Evolutionary conservation across 2,113 vertebrate genomes (phyloP), one percentile per base, ranked within the genome.

Genomic region (Pteropus alecto): DNA sequence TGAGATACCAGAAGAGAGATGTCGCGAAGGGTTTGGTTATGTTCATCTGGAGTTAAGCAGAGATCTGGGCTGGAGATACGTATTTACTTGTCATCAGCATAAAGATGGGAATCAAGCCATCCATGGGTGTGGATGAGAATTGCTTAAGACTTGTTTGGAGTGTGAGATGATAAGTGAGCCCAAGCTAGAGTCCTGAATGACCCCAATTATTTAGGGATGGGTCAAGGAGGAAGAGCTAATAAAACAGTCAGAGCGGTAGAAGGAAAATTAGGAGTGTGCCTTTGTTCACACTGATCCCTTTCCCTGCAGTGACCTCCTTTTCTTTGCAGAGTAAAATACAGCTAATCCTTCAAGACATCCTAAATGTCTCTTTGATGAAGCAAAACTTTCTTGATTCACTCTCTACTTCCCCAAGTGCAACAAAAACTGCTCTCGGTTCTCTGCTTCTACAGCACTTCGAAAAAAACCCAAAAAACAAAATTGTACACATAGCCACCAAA

Each of bases 21-120:
- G 90, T 81, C 13, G 2, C 2, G 5, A 70, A 96, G 82, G 41
- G 30, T 70, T 95, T 88, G 61, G 41, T 85, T 94, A 56, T 77
- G 77, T 46, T 89, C 84, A 85, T 67, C 60, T 93, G 73, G 81
- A 96, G 86, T 78, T 88, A 93, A 84, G 94, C 63, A 71, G 87
- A 97, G 97, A 97, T 98, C 22, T 51, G 70, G 77, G 93, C 85
- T 90, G 24, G 68, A 96, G 97, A 97, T 97, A 96, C 56, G 68
- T 96, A 86, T 28, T 94, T 73, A 95, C 89, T 71, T 97, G 96
- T 96, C 92, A 95, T 97, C 84, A 95, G 54, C 84, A 61, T 77
- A 96, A 84, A 98, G 95, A 98, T 96, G 93, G 94, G 94, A 95
- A 96, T 56, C 77, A 67, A 95, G 96, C 96, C 94, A 96, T 83